Percentiles rank a stretch among this genome's conserved stretches.
phyloP scores from a whole-genome alignment of 2,113 vertebrate genomes.

The Oxyura jamaicensis region DNA sequence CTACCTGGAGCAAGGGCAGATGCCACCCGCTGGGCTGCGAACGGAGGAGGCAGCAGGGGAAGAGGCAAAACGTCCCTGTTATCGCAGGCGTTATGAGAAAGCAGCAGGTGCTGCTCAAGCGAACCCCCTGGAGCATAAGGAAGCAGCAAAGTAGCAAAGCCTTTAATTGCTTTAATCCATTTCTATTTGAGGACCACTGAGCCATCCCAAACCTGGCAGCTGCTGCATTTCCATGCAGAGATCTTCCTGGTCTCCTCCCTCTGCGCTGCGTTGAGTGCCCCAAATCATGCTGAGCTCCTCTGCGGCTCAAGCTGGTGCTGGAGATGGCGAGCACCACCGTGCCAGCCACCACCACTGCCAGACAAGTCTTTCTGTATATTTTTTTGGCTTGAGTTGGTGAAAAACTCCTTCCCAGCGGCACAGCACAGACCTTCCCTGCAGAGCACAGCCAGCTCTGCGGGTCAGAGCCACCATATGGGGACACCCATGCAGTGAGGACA shows the following conservation, averaged over 20 bases:
- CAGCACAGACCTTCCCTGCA: too few relatives aligned
- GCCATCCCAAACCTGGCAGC: not conserved
- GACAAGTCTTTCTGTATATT: too few relatives aligned
- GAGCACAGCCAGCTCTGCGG: too few relatives aligned
- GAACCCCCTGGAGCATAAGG: not conserved
- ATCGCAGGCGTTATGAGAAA: not conserved
- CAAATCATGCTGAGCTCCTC: not conserved
- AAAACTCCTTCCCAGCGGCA: too few relatives aligned
- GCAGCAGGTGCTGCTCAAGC: not conserved
- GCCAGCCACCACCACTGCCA: too few relatives aligned
- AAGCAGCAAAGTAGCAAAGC: not conserved
- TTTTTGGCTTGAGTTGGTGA: too few relatives aligned
- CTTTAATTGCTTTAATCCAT: constrained; percentile 49
- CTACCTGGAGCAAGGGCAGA: not conserved
- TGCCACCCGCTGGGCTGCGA: not conserved
- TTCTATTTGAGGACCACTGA: constrained; percentile 16
- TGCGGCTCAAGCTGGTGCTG: not conserved
- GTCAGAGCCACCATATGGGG: too few relatives aligned
- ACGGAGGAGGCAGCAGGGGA: not conserved
- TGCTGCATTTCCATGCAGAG: not conserved
- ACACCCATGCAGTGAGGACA: too few relatives aligned
- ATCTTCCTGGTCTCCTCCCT: not conserved
- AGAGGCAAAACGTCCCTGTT: not conserved
- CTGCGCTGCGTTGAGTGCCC: not conserved
- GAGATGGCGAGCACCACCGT: not conserved